Percentiles rank a stretch among this genome's conserved stretches.
phyloP scores from a whole-genome alignment of 1,140 invertebrate species.

The Apis florea region DNA sequence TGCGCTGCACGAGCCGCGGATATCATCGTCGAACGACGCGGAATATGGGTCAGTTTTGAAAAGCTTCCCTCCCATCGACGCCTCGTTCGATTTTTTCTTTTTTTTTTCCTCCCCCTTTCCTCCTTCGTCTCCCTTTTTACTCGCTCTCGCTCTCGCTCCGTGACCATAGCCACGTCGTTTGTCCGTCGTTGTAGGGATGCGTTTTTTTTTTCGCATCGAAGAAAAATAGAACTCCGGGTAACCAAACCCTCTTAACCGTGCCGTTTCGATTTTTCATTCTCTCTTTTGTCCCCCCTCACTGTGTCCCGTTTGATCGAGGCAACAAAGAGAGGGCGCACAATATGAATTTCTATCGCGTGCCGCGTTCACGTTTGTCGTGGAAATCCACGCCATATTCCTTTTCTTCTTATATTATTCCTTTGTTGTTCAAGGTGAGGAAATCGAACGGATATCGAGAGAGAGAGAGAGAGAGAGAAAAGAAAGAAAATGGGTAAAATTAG shows the following conservation, averaged over 20 bases:
- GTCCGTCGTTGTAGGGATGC: not conserved
- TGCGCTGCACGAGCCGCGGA: not conserved
- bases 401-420: not conserved
- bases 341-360: slow-evolving; percentile 14
- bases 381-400: not conserved
- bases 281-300: not conserved
- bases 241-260: slow-evolving; percentile 13
- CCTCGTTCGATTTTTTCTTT: too few relatives aligned
- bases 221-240: slow-evolving; percentile 21
- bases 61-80: slow-evolving; percentile 26
- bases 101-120: too few relatives aligned
- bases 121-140: not conserved
- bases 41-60: slow-evolving; percentile 58
- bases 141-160: too few relatives aligned
- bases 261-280: slow-evolving; percentile 20
- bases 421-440: too few relatives aligned
- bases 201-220: slow-evolving; percentile 26
- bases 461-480: too few relatives aligned
- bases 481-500: too few relatives aligned
- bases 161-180: not conserved
- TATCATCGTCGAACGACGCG: slow-evolving; percentile 28
- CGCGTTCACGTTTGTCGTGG: not conserved
- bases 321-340: slow-evolving; percentile 10
- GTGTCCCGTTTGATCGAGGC: not conserved
- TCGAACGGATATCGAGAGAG: too few relatives aligned